These are phyloP conservation scores for Magallana angulata DNA, from an alignment of 1,140 invertebrate genomes.

Conservation along the genomic window DNA sequence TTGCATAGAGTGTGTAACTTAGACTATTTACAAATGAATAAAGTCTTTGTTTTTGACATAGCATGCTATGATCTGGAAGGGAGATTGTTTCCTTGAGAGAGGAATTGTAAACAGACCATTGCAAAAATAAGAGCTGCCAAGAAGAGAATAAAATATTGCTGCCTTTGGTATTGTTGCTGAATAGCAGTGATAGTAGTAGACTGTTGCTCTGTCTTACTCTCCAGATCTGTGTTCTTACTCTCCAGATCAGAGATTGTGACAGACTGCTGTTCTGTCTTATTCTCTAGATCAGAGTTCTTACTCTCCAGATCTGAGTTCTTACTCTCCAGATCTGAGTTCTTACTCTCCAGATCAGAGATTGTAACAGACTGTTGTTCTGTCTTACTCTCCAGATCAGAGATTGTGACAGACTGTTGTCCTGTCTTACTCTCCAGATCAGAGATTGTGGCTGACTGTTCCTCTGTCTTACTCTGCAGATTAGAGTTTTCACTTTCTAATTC, in stretches of 20 bases:
- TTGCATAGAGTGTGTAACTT: no score
- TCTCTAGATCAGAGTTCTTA: not conserved
- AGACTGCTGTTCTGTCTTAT: not conserved
- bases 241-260: not conserved
- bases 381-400: not conserved
- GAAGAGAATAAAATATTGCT: slow-evolving; percentile 4
- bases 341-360: no score
- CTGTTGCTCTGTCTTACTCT: not conserved
- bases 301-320: not conserved
- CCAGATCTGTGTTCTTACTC: slow-evolving; percentile 1
- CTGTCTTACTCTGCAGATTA: not conserved
- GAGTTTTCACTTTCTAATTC: not conserved
- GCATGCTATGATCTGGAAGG: not conserved
- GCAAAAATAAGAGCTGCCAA: not conserved
- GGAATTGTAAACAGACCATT: slow-evolving; percentile 13
- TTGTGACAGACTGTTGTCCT: not conserved
- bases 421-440: not conserved
- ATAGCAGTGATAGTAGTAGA: no score
- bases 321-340: not conserved
- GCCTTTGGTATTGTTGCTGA: slow-evolving; percentile 6
- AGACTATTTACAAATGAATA: no score
- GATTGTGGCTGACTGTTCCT: not conserved
- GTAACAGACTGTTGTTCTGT: no score
- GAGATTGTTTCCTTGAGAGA: not conserved
- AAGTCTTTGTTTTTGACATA: no score